Conservation (phyloP, 2,113 vertebrate species). For the Tetrao urogallus region DNA sequence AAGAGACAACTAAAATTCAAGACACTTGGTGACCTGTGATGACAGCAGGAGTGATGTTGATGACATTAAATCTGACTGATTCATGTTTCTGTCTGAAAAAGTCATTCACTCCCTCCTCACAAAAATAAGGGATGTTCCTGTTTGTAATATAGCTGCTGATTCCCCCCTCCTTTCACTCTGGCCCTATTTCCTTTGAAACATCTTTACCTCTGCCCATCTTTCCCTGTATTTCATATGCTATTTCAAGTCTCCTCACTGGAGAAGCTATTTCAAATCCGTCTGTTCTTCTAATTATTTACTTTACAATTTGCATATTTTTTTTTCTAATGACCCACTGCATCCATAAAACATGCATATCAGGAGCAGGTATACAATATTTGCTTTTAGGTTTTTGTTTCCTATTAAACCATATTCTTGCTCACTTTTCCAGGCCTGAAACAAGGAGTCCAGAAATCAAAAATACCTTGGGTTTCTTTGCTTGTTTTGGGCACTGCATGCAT, state of each 20-base stretch:
- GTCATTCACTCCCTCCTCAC: background rate
- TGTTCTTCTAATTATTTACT: background rate
- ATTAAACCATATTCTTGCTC: rapidly evolving
- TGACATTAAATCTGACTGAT: background rate
- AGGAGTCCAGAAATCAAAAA: background rate
- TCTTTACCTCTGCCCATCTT: background rate
- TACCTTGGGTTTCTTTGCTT: background rate
- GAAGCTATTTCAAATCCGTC: background rate
- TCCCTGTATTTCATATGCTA: background rate
- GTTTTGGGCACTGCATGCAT: rapidly evolving
- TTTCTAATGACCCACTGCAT: rapidly evolving
- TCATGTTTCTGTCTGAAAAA: background rate
- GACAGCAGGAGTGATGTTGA: background rate
- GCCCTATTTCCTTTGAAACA: background rate
- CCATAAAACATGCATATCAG: background rate
- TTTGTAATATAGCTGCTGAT: background rate
- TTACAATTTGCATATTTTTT: background rate
- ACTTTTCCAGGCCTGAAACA: background rate
- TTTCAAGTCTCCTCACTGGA: background rate
- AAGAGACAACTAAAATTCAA: background rate
- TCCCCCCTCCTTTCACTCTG: background rate
- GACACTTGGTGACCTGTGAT: background rate
- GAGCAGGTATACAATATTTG: background rate
- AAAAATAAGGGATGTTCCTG: background rate
- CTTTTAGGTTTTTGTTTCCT: background rate